Evolutionary conservation across 1,140 invertebrate species (phyloP).

Genomic region (Meloidogyne exigua): DNA sequence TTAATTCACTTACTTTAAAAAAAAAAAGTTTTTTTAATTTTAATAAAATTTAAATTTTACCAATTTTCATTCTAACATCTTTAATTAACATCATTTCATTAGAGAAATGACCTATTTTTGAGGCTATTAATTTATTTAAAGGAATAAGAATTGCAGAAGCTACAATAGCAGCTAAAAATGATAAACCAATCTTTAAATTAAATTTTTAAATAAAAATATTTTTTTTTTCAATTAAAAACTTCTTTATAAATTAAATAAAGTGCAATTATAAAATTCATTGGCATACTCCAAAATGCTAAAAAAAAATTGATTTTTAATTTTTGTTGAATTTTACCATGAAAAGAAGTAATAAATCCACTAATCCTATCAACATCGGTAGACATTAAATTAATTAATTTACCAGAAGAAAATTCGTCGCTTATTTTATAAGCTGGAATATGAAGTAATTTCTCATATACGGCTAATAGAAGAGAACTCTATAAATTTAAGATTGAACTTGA

Average conservation of each 20-base stretch:
- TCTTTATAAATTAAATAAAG: conserved; percentile 66
- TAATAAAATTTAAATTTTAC: conserved; percentile 12
- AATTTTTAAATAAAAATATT: conserved; percentile 1
- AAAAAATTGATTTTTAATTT: background rate
- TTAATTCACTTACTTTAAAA: conserved; percentile 78
- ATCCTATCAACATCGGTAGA: conserved; percentile 91
- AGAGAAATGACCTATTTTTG: conserved; percentile 83
- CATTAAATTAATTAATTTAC: conserved; percentile 83
- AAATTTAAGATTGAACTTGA: background rate
- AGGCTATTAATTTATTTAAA: conserved; percentile 85
- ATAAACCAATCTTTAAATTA: conserved; percentile 77
- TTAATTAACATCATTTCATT: conserved; percentile 85
- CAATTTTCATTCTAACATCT: conserved; percentile 79
- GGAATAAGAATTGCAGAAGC: conserved; percentile 87
- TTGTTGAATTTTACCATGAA: conserved; percentile 72
- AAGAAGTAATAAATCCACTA: conserved; percentile 88
- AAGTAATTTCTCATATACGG: conserved; percentile 80
- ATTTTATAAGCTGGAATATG: conserved; percentile 63
- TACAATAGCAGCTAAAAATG: conserved; percentile 82
- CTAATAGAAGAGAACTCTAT: conserved; percentile 76
- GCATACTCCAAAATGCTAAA: conserved; percentile 82
- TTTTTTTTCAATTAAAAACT: conserved; percentile 60
- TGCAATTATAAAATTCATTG: conserved; percentile 73
- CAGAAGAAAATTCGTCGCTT: conserved; percentile 45
- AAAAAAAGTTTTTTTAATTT: conserved; percentile 30